Base-by-base conservation (phyloP, 2,888 invertebrate genomes). In the Bursaphelenchus okinawaensis region DNA sequence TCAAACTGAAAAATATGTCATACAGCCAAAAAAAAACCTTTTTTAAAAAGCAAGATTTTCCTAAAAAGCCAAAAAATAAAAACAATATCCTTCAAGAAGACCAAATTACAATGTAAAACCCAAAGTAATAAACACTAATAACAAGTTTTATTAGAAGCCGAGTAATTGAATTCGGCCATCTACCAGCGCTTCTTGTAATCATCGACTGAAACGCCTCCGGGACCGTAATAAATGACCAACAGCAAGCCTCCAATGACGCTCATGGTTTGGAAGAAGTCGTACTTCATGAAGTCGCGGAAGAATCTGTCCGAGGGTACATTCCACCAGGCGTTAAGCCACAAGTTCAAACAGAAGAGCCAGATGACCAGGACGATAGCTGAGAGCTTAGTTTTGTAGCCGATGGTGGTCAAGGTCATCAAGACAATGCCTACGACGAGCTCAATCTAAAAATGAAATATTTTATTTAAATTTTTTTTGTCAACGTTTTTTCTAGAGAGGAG, bases 301-400 rank as follows among this genome's bases (percentile, higher is more conserved):
- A 95, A 94, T 82, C 93, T 93, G 85, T 93, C 91, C 7, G 90
- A 88, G 4, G 95, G 93, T 83, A 96, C 90, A 79, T 88, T 88
- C 98, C 98, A 98, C 92, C 93, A 99, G 73, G 93, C 92, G 84
- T 99, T 98, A 85, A 95, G 91, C 85, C 94, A 96, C 75, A 96
- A 87, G 86, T 99, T 99, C 79, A 98, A 88, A 55, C 89, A 87
- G 71, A 81, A 81, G 60, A 99, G 87, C 85, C 96, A 89, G 58
- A 91, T 84, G 60, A 96, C 95, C 72, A 99, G 88, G 82, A 93
- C 89, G 71, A 98, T 87, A 50, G 98, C 94, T 64, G 94, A 93
- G 80, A 98, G 88, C 87, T 98, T 98, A 52, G 98, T 98, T 86
- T 98, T 98, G 87, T 92, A 96, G 63, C 98, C 98, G 72, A 99